A percentile compares a stretch with the other conserved stretches of the same genome.
Conservation (phyloP, 2,888 invertebrate species). For the Drosophila leonis region DNA sequence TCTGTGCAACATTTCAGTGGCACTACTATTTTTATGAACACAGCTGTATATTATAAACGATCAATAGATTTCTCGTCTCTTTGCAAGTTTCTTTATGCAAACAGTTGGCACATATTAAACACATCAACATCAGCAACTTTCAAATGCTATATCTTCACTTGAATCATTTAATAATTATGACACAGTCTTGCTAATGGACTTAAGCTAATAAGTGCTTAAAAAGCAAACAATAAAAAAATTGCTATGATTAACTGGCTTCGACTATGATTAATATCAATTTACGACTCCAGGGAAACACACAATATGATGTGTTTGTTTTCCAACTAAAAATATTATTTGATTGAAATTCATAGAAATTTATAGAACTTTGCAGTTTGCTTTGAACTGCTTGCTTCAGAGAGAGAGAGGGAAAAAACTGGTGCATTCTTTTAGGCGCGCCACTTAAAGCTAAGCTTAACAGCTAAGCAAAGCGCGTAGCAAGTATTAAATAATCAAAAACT, state of each 20-base stretch:
- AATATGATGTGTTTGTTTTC: neutral
- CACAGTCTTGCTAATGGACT: constrained; percentile 6
- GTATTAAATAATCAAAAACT: constrained; percentile 1
- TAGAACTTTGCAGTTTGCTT: constrained; percentile 22
- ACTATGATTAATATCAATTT: neutral
- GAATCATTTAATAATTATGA: neutral
- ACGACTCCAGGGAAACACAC: neutral
- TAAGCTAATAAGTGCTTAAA: neutral
- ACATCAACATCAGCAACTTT: neutral
- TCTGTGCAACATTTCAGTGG: too few relatives aligned
- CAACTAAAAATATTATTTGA: neutral
- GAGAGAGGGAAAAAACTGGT: neutral
- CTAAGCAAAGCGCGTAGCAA: neutral
- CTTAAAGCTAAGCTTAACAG: constrained; percentile 4
- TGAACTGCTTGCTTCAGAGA: constrained; percentile 42
- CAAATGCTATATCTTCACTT: constrained; percentile 1
- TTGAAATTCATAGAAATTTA: neutral
- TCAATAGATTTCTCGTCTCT: constrained; percentile 2
- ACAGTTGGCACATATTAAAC: neutral
- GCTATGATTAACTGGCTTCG: neutral
- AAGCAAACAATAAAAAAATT: neutral
- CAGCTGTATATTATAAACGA: neutral
- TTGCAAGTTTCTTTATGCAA: neutral
- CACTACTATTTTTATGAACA: too few relatives aligned
- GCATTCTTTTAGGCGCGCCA: constrained; percentile 62